phyloP scores from a whole-genome alignment of 92 coral and sea anemone genomes.

The Porites evermanni region DNA sequence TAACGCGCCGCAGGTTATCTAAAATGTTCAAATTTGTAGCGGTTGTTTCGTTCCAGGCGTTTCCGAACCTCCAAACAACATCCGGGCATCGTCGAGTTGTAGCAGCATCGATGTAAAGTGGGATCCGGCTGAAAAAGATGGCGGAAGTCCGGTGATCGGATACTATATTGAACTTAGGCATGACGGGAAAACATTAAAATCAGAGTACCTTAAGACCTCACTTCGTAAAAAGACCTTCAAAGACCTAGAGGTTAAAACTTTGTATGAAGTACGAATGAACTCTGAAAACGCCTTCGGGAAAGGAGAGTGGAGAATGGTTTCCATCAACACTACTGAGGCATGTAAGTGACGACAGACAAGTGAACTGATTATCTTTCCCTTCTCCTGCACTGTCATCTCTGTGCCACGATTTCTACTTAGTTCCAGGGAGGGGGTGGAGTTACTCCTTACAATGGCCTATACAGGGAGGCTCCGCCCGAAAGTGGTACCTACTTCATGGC shows the following conservation, averaged over 20 bases:
- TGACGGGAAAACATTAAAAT: constrained; percentile 29
- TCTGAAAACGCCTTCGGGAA: constrained; percentile 45
- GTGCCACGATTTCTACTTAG: no score
- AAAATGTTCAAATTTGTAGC: neutral
- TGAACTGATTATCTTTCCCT: neutral
- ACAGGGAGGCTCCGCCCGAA: no score
- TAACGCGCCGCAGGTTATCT: no score
- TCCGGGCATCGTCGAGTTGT: constrained; percentile 39
- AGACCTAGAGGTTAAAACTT: constrained; percentile 27
- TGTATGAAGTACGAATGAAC: constrained; percentile 51
- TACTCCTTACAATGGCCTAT: neutral
- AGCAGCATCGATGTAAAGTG: constrained; percentile 60
- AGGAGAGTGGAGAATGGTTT: constrained; percentile 57
- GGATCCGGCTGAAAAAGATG: constrained; percentile 48
- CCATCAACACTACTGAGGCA: constrained; percentile 39
- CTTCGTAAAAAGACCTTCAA: constrained; percentile 15
- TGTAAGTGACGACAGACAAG: constrained; percentile 41
- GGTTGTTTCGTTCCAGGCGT: constrained; percentile 40
- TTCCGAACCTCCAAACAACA: constrained; percentile 72
- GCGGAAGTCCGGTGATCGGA: constrained; percentile 60
- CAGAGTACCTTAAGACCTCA: constrained; percentile 26
- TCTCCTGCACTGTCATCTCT: no score
- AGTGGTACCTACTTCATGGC: no score
- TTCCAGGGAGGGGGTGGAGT: neutral
- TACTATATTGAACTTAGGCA: constrained; percentile 49